Evolutionary conservation across 2,888 invertebrate species (phyloP), one percentile per base, ranked within the genome.

Genomic region (Melikaiella ostensackeni): DNA sequence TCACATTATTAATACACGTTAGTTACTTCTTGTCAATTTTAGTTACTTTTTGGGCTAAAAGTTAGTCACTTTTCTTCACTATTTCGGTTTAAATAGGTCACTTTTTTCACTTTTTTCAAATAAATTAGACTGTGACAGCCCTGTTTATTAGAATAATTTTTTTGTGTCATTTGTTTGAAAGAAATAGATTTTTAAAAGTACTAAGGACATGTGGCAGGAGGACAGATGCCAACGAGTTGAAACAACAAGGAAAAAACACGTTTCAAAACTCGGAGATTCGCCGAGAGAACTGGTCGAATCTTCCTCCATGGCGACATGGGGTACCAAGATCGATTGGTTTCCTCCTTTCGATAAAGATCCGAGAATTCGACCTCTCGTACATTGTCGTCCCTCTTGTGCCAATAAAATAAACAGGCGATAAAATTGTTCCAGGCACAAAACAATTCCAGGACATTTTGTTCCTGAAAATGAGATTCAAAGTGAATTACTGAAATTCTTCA

Each of bases 271-370:
- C 21, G 70, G 50, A 70, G 70, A 70, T 70, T 70, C 70, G 50
- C 30, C 33, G 33, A 70, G 55, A 24, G 27, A 64, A 64, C 64
- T 64, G 64, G 64, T 55, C 70, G 70, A 27, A 70, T 70, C 70
- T 70, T 70, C 30, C 70, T 70, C 70, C 55, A 55, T 70, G 16
- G 70, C 50, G 30, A 70, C 70, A 70, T 30, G 70, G 50, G 50
- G 50, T 70, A 83, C 81, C 59, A 84, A 83, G 84, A 85, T 85
- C 81, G 82, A 83, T 83, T 79, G 81, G 77, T 80, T 80, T 78
- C 70, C 80, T 82, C 80, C 73, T 63, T 42, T 16, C 59, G 74
- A 80, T 78, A 75, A 64, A 57, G 42, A 77, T 77, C 76, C 50
- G 50, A 38, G 46, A 75, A 38, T 63, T 46, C 62, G 46, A 63